Percentiles rank a stretch among this genome's conserved stretches.
phyloP scores from a whole-genome alignment of 2,113 vertebrate genomes.

The Caloenas nicobarica region DNA sequence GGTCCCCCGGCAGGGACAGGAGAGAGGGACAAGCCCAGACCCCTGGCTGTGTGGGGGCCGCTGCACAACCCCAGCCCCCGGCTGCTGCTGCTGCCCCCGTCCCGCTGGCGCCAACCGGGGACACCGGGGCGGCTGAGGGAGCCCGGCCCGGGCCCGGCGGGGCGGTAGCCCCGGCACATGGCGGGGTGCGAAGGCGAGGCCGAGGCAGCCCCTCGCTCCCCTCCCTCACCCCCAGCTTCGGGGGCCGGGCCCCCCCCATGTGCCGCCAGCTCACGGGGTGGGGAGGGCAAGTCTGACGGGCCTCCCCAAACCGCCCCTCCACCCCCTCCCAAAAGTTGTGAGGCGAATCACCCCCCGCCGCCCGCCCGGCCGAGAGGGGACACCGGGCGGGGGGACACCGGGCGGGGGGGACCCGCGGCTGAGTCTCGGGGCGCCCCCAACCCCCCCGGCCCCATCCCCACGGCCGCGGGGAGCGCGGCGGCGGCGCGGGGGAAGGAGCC shows the following conservation, averaged over 20 bases:
- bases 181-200: not conserved
- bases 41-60: accelerated
- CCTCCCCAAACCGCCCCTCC: not conserved
- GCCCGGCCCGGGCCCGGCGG: not conserved
- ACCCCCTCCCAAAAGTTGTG: not conserved
- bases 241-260: not conserved
- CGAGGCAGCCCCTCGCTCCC: not conserved
- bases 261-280: not conserved
- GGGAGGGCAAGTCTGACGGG: not conserved
- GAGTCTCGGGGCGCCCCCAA: too few species aligned
- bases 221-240: not conserved
- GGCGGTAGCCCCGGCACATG: not conserved
- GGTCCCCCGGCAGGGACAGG: accelerated
- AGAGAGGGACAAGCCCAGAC: not conserved
- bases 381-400: too few species aligned
- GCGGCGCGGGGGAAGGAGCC: too few species aligned
- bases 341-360: not conserved
- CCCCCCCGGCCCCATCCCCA: too few species aligned
- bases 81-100: not conserved
- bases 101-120: not conserved
- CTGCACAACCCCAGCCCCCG: too few species aligned
- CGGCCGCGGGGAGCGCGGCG: too few species aligned
- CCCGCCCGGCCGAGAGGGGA: not conserved
- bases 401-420: too few species aligned
- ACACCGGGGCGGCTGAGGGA: not conserved